A percentile compares a stretch with the other conserved stretches of the same genome.
Evolutionary conservation across 2,888 invertebrate genomes (phyloP).

Genomic region (Heteropelma amictum): DNA sequence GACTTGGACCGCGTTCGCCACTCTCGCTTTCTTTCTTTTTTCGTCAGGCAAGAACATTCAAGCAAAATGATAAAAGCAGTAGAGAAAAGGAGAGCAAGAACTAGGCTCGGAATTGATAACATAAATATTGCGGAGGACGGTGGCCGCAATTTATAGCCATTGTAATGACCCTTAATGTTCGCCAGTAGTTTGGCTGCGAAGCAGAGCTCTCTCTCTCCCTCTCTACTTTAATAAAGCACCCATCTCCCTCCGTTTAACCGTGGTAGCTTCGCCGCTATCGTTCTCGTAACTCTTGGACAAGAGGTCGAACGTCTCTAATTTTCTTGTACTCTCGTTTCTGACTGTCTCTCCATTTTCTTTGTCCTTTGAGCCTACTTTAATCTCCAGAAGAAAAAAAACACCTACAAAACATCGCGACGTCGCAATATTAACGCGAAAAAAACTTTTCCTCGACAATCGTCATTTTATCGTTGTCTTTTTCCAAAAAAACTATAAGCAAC

Average conservation of each 20-base stretch:
- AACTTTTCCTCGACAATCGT: no score
- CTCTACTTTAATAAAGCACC: no score
- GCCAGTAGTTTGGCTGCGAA: slow-evolving; percentile 74
- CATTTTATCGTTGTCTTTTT: no score
- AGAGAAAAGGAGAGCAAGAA: not conserved
- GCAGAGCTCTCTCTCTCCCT: slow-evolving; percentile 42
- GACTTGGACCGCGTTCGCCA: slow-evolving; percentile 31
- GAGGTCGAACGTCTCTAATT: slow-evolving; percentile 68
- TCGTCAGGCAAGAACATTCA: not conserved
- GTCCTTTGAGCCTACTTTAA: not conserved
- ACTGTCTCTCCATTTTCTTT: slow-evolving; percentile 4
- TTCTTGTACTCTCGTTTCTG: slow-evolving; percentile 57
- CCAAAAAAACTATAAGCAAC: no score
- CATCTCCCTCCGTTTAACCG: no score
- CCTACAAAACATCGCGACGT: no score
- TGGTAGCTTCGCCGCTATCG: slow-evolving; percentile 25
- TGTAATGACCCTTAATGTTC: slow-evolving; percentile 77
- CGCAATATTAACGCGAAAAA: no score
- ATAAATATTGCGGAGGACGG: slow-evolving; percentile 74
- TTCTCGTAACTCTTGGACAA: slow-evolving; percentile 41
- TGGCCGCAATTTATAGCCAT: slow-evolving; percentile 74
- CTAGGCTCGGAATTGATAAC: slow-evolving; percentile 71
- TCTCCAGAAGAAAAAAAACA: not conserved
- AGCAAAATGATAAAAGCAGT: not conserved
- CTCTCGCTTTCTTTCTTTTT: slow-evolving; percentile 18